Conservation (phyloP, 2,113 vertebrate species). For the Hiodon tergisus region DNA sequence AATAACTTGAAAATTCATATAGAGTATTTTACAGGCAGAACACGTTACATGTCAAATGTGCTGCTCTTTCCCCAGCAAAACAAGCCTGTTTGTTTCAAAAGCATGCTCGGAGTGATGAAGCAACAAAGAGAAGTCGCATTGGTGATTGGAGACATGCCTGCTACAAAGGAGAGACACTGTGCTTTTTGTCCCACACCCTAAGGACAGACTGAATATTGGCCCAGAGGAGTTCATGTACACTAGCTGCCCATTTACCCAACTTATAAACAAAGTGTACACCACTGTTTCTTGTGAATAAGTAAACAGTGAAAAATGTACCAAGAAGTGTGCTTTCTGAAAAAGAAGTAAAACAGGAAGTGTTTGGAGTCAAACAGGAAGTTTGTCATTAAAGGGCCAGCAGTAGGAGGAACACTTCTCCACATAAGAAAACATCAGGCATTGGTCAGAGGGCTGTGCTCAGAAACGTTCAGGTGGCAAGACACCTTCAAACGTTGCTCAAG, state of each 20-base stretch:
- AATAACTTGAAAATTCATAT: neutral
- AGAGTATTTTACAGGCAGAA: neutral
- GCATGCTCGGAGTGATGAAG: neutral
- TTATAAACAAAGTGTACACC: slow-evolving; percentile 25
- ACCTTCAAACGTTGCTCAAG: slow-evolving; percentile 28
- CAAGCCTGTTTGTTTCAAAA: neutral
- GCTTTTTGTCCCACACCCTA: slow-evolving; percentile 9
- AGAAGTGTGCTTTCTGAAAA: slow-evolving; percentile 58
- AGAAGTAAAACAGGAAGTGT: slow-evolving; percentile 27
- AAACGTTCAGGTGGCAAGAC: slow-evolving; percentile 10
- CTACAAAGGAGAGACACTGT: slow-evolving; percentile 11
- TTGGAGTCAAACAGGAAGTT: slow-evolving; percentile 8
- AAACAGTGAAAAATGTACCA: slow-evolving; percentile 39
- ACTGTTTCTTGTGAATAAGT: slow-evolving; percentile 50
- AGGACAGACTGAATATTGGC: neutral
- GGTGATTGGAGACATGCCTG: no score
- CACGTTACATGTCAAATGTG: neutral
- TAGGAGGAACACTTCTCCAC: slow-evolving; percentile 2
- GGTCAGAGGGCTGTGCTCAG: slow-evolving; percentile 21
- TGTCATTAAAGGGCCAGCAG: slow-evolving; percentile 12
- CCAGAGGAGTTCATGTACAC: slow-evolving; percentile 16
- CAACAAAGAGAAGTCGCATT: neutral
- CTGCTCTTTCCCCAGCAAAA: slow-evolving; percentile 1
- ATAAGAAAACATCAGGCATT: slow-evolving; percentile 29
- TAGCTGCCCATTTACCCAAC: slow-evolving; percentile 4